Evolutionary conservation across 1,140 invertebrate species (phyloP).

Genomic region (Frieseomelitta varia): DNA sequence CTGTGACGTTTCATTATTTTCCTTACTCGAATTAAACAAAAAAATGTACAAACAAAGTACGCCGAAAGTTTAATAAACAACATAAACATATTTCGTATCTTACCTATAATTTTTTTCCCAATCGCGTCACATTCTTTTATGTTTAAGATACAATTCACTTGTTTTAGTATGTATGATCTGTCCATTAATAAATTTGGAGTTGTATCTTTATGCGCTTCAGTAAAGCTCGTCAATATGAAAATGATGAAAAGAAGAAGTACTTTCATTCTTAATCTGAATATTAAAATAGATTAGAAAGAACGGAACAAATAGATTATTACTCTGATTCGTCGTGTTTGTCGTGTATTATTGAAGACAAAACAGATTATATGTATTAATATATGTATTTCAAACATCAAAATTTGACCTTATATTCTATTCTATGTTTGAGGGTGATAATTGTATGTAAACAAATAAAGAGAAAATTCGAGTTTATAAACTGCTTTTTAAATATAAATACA

Average conservation of each 20-base stretch:
- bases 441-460: neutral
- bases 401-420: neutral
- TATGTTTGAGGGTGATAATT: neutral
- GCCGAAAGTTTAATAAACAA: neutral
- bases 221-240: neutral
- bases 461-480: neutral
- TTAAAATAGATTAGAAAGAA: neutral
- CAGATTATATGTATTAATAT: neutral
- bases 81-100: constrained; percentile 10
- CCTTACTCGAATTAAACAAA: neutral
- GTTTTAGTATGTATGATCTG: constrained; percentile 56
- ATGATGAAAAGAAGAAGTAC: constrained; percentile 1
- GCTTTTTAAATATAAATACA: neutral
- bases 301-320: neutral
- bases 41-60: neutral
- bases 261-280: constrained; percentile 27
- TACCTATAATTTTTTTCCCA: constrained; percentile 72
- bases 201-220: constrained; percentile 21
- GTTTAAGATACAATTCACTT: constrained; percentile 70
- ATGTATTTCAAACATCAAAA: neutral
- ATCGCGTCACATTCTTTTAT: constrained; percentile 65
- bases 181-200: constrained; percentile 50
- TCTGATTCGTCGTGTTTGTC: too few relatives aligned
- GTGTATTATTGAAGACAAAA: neutral
- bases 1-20: neutral